phyloP scores from a whole-genome alignment of 2,888 invertebrate genomes.

The Bedellia somnulentella region DNA sequence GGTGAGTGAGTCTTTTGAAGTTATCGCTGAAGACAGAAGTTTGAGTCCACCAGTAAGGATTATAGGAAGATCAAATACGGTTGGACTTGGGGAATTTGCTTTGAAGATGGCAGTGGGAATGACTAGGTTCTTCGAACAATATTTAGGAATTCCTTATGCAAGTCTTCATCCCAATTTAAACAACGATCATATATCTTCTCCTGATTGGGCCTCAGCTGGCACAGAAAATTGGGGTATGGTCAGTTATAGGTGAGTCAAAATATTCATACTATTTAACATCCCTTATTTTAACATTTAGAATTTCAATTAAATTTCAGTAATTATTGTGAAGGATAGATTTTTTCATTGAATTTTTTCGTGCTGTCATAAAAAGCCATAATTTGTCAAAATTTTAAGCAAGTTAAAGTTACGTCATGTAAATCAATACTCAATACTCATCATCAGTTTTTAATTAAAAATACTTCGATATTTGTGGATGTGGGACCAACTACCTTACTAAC shows the following conservation, averaged over 20 bases:
- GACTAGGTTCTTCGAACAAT: conserved; percentile 36
- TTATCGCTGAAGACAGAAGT: conserved; percentile 31
- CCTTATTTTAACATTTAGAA: neutral
- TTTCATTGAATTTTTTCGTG: too few species aligned
- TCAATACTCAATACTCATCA: too few species aligned
- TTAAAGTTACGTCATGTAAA: too few species aligned
- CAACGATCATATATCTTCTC: conserved; percentile 46
- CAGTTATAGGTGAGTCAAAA: conserved; percentile 35
- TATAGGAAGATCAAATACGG: conserved; percentile 43
- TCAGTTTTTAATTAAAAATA: too few species aligned
- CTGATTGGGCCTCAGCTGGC: conserved; percentile 52
- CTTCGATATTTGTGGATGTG: too few species aligned
- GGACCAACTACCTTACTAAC: too few species aligned
- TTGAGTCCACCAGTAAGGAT: conserved; percentile 36
- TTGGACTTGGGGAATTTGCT: conserved; percentile 13
- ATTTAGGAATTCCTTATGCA: conserved; percentile 34
- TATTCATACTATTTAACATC: neutral
- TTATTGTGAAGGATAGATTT: too few species aligned
- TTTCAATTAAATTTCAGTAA: neutral
- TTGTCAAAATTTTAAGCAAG: too few species aligned
- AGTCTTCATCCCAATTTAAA: conserved; percentile 28
- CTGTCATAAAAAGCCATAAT: too few species aligned
- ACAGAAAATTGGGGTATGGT: conserved; percentile 57
- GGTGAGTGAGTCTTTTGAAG: conserved; percentile 55
- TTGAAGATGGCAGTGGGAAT: conserved; percentile 32